phyloP scores from a whole-genome alignment of 2,113 vertebrate genomes.

The Macquaria australasica region DNA sequence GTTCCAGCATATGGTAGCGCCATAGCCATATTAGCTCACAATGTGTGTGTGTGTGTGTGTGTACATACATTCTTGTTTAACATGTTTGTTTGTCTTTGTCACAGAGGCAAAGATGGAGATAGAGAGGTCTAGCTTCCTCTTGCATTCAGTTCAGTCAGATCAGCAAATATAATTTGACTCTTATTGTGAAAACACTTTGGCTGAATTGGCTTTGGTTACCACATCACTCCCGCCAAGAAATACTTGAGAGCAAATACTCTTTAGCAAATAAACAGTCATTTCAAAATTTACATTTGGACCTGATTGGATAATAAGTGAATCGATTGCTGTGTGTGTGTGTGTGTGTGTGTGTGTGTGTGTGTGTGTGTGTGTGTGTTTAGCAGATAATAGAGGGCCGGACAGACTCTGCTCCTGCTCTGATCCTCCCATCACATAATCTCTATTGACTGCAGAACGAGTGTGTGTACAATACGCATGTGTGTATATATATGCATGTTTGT shows the following conservation, averaged over 20 bases:
- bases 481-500: slow-evolving; percentile 30
- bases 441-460: slow-evolving; percentile 36
- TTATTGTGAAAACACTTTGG: background rate
- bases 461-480: slow-evolving; percentile 19
- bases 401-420: slow-evolving; percentile 12
- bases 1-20: slow-evolving; percentile 46
- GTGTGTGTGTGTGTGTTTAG: slow-evolving; percentile 1
- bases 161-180: background rate
- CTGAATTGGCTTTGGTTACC: too few relatives aligned
- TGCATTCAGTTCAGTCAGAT: background rate
- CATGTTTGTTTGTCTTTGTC: background rate
- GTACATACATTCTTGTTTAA: background rate
- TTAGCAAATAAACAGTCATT: slow-evolving; percentile 6
- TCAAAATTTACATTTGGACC: background rate
- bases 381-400: slow-evolving; percentile 10
- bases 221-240: background rate
- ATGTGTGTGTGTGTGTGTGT: background rate
- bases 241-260: background rate
- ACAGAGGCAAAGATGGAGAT: background rate
- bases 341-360: background rate
- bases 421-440: slow-evolving; percentile 31
- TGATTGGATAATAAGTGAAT: slow-evolving; percentile 16
- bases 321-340: background rate
- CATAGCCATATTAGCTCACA: background rate
- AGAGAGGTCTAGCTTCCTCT: background rate